These are phyloP conservation scores for Cyanoramphus novaezelandiae DNA, from an alignment of 2,113 vertebrate genomes.

Conservation along the genomic window DNA sequence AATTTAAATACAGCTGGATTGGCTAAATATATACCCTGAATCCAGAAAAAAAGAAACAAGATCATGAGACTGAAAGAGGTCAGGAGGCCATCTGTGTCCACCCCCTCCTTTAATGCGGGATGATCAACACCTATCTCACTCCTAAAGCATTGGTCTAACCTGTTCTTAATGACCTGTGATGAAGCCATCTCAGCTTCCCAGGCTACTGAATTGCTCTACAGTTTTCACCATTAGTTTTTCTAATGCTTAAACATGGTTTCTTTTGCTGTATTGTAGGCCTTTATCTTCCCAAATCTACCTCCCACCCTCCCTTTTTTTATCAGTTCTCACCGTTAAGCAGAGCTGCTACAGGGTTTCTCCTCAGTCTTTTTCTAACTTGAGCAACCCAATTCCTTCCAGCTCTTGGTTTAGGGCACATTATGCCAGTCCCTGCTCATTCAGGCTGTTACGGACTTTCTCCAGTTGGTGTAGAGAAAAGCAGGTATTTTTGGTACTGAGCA, in stretches of 20 bases:
- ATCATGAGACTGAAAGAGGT: slow-evolving; percentile 32
- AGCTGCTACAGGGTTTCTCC: background rate
- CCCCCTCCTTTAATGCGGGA: slow-evolving; percentile 11
- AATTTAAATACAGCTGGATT: background rate
- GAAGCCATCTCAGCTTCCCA: slow-evolving; percentile 5
- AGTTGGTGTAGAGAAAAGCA: background rate
- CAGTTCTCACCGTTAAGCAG: background rate
- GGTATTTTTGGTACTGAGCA: background rate
- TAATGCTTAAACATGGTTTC: background rate
- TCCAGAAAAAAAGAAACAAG: background rate
- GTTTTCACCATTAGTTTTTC: background rate
- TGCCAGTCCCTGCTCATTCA: background rate
- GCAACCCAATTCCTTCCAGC: background rate
- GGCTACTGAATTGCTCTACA: background rate
- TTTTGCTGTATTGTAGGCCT: background rate
- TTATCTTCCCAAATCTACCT: background rate
- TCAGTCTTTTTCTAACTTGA: background rate
- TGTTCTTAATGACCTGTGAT: slow-evolving; percentile 23
- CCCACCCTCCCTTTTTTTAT: background rate
- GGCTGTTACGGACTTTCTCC: background rate
- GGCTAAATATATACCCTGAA: background rate
- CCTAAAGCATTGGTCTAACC: slow-evolving; percentile 37
- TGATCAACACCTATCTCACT: slow-evolving; percentile 7
- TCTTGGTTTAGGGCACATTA: background rate
- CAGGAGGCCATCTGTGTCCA: slow-evolving; percentile 22